Evolutionary conservation across 1,140 invertebrate genomes (phyloP).

Genomic region (Rhopalosiphum maidis): DNA sequence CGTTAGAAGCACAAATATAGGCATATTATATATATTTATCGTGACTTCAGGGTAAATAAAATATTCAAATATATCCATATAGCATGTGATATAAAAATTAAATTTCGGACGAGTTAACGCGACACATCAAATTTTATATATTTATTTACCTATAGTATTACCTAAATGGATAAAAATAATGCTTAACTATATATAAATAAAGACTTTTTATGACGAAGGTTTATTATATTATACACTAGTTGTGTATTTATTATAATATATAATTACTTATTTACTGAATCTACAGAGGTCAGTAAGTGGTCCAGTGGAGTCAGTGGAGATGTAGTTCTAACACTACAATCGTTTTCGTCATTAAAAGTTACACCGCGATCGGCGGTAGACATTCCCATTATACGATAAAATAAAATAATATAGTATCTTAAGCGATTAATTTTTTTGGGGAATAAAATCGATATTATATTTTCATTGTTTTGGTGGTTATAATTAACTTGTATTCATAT

Average conservation of each 20-base stretch:
- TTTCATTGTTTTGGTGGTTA: neutral
- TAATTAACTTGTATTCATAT: neutral
- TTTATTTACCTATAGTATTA: too few relatives aligned
- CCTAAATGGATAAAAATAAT: neutral
- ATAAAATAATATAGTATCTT: neutral
- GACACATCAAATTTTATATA: neutral
- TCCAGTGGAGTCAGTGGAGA: neutral
- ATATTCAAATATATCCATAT: neutral
- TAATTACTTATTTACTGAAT: too few relatives aligned
- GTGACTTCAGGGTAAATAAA: neutral
- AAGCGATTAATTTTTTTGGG: neutral
- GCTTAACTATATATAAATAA: neutral
- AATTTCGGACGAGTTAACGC: neutral
- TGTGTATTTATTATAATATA: neutral
- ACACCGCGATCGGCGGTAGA: too few relatives aligned
- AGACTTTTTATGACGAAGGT: neutral
- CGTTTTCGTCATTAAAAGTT: too few relatives aligned
- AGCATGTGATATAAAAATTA: neutral
- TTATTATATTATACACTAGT: neutral
- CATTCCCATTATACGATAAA: too few relatives aligned
- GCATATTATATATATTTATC: neutral
- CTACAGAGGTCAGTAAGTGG: neutral
- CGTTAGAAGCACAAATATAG: neutral
- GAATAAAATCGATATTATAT: neutral
- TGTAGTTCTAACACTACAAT: neutral